Conservation (phyloP, 2,113 vertebrate genomes). For the Gymnogyps californianus region DNA sequence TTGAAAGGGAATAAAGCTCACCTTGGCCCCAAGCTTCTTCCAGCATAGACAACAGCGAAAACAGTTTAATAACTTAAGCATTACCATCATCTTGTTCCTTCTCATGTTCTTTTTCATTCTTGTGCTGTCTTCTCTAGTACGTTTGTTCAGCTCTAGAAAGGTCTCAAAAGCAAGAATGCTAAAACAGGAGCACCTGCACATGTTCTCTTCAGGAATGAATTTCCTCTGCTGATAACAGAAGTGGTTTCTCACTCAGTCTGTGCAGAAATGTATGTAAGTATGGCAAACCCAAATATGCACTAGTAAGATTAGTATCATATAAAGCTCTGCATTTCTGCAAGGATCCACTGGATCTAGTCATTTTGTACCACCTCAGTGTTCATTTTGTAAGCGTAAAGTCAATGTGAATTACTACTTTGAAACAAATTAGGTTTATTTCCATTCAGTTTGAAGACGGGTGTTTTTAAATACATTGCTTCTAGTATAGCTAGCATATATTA, state of each 20-base stretch:
- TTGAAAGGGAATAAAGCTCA: neutral
- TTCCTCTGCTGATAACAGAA: neutral
- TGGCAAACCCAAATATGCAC: neutral
- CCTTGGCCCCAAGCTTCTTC: neutral
- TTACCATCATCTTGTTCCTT: neutral
- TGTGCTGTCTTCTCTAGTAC: neutral
- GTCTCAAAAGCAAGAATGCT: neutral
- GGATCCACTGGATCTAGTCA: neutral
- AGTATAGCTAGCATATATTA: neutral
- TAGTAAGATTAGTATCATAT: neutral
- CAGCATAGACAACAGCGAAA: neutral
- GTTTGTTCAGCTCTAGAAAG: neutral
- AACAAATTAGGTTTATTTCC: neutral
- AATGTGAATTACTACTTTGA: neutral
- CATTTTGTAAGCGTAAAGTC: neutral
- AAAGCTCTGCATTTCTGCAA: neutral
- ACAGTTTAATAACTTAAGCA: neutral
- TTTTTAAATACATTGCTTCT: neutral
- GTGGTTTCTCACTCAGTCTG: neutral
- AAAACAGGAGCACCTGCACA: neutral
- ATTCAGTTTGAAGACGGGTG: neutral
- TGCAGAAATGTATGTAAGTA: neutral
- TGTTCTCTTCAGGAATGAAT: neutral
- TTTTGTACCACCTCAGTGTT: neutral
- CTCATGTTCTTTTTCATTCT: neutral